A percentile compares a stretch with the other conserved stretches of the same genome.
Evolutionary conservation across 2,888 invertebrate genomes (phyloP).

Genomic region (Drosophila mimica): DNA sequence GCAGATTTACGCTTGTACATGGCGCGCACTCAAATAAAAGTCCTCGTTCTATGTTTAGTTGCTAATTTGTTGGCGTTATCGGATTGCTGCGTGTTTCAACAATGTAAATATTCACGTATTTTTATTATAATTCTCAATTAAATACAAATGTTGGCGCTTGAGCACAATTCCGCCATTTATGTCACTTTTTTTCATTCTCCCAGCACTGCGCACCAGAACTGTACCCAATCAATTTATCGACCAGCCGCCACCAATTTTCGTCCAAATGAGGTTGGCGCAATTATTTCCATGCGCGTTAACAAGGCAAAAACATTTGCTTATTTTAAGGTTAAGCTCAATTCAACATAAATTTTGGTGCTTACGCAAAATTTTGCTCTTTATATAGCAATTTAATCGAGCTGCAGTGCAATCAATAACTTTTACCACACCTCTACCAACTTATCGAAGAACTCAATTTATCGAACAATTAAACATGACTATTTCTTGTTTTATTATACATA

Average conservation of each 20-base stretch:
- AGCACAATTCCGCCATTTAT: conserved; percentile 84
- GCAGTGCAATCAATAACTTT: not conserved
- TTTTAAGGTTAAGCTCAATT: not conserved
- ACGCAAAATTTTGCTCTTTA: not conserved
- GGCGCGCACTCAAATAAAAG: conserved; percentile 47
- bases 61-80: conserved; percentile 31
- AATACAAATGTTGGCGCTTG: conserved; percentile 81
- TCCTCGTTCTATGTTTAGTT: conserved; percentile 32
- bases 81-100: conserved; percentile 33
- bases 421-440: conserved; percentile 6
- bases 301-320: not conserved
- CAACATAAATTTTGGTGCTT: not conserved
- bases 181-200: conserved; percentile 82
- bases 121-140: conserved; percentile 70
- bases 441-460: conserved; percentile 41
- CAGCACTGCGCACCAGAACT: conserved; percentile 54
- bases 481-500: conserved; percentile 1
- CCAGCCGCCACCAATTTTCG: conserved; percentile 30
- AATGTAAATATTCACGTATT: conserved; percentile 42
- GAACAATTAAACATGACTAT: conserved; percentile 6
- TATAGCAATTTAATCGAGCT: not conserved
- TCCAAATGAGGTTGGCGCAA: conserved; percentile 44
- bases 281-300: conserved; percentile 11
- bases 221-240: conserved; percentile 33
- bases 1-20: conserved; percentile 75